Percentiles rank a stretch among this genome's conserved stretches.
phyloP scores from a whole-genome alignment of 2,888 invertebrate species.

The Herminia tarsipennalis region DNA sequence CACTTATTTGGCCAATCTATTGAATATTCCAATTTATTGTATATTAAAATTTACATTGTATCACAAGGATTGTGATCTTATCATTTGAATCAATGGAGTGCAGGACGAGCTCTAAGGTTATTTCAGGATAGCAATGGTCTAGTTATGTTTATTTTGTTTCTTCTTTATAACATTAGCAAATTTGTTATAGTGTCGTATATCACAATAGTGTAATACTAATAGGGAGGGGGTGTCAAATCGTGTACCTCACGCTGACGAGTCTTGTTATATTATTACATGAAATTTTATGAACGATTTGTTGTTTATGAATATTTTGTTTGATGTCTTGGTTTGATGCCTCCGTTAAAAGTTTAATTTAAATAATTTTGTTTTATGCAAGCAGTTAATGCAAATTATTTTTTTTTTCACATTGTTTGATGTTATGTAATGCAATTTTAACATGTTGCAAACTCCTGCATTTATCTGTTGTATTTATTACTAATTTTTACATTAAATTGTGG shows the following conservation, averaged over 20 bases:
- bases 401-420: conserved; percentile 86
- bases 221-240: conserved; percentile 85
- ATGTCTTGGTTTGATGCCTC: conserved; percentile 86
- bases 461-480: conserved; percentile 89
- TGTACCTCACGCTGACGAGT: conserved; percentile 71
- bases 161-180: conserved; percentile 80
- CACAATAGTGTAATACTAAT: conserved; percentile 83
- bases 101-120: conserved; percentile 81
- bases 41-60: conserved; percentile 79
- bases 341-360: conserved; percentile 83
- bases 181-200: conserved; percentile 85
- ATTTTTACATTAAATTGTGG: conserved; percentile 91
- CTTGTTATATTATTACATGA: conserved; percentile 82
- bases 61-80: conserved; percentile 73
- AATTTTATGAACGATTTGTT: conserved; percentile 83
- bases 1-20: conserved; percentile 85
- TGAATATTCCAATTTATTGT: conserved; percentile 85
- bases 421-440: conserved; percentile 86
- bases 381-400: conserved; percentile 85
- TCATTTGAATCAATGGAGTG: conserved; percentile 81
- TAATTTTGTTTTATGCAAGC: conserved; percentile 85
- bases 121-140: conserved; percentile 85
- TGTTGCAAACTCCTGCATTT: conserved; percentile 88
- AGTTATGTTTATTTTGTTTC: conserved; percentile 83
- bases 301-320: conserved; percentile 79